phyloP scores from a whole-genome alignment of 2,113 vertebrate genomes.

The Phyllopteryx taeniolatus region DNA sequence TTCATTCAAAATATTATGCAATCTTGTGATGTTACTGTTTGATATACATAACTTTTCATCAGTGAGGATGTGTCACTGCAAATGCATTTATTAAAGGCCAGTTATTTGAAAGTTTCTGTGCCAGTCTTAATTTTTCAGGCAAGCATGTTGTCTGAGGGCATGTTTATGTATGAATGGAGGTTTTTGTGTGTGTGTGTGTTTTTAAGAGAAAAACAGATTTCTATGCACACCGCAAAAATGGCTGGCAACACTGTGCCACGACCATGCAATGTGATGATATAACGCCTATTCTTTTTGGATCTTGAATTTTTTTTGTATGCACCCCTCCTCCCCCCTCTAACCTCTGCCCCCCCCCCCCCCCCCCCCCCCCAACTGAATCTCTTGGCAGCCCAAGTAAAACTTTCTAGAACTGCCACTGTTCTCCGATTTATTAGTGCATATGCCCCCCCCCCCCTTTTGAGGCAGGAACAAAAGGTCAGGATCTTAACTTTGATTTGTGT shows the following conservation, averaged over 20 bases:
- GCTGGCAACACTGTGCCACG: neutral
- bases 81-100: neutral
- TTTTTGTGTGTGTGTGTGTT: neutral
- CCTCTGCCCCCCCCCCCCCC: too few relatives aligned
- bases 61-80: neutral
- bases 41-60: constrained; percentile 46
- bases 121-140: neutral
- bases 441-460: neutral
- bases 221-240: neutral
- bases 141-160: neutral
- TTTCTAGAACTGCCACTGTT: too few relatives aligned
- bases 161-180: neutral
- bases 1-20: constrained; percentile 32
- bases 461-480: constrained; percentile 8
- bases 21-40: constrained; percentile 23
- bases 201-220: neutral
- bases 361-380: too few relatives aligned
- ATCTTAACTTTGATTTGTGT: constrained; percentile 31
- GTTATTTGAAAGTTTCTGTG: neutral
- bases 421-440: too few relatives aligned
- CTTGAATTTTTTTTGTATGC: too few relatives aligned
- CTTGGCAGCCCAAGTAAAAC: too few relatives aligned
- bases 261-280: too few relatives aligned
- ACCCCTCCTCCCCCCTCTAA: too few relatives aligned
- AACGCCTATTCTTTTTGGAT: too few relatives aligned